These are phyloP conservation scores for Epirrhoe alternata DNA, from an alignment of 2,888 invertebrate species.

Conservation along the genomic window DNA sequence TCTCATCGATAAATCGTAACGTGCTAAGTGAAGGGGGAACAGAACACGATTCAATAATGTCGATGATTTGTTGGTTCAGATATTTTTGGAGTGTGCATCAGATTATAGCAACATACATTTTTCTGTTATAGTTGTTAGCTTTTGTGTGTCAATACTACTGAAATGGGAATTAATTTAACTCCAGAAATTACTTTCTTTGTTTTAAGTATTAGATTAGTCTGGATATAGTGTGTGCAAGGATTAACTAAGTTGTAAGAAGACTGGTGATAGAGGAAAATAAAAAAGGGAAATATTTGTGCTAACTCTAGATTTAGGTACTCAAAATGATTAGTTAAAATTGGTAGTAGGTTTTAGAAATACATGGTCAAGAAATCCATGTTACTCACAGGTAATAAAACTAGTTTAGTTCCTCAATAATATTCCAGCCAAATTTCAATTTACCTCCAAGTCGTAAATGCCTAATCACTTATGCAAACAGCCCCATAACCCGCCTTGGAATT, in stretches of 20 bases:
- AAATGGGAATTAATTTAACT: no score
- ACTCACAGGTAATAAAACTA: no score
- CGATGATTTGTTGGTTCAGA: conserved; percentile 18
- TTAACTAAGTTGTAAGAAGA: no score
- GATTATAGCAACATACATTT: neutral
- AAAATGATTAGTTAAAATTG: no score
- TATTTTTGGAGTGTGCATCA: conserved; percentile 6
- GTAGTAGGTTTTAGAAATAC: neutral
- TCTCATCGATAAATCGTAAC: conserved; percentile 43
- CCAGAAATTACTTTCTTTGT: no score
- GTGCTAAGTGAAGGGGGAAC: conserved; percentile 16
- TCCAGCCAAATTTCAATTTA: conserved; percentile 21
- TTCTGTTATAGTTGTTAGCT: neutral
- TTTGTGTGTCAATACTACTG: no score
- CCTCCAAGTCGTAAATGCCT: conserved; percentile 27
- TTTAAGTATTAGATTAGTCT: no score
- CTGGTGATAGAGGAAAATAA: no score
- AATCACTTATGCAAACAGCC: conserved; percentile 42
- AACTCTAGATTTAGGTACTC: no score
- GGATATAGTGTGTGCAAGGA: no score
- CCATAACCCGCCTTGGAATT: conserved; percentile 37
- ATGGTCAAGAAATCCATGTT: neutral
- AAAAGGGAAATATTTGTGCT: no score
- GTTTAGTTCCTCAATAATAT: neutral
- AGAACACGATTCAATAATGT: conserved; percentile 17